Base-by-base conservation (phyloP, 1,140 invertebrate genomes). In the Ladona fulva region DNA sequence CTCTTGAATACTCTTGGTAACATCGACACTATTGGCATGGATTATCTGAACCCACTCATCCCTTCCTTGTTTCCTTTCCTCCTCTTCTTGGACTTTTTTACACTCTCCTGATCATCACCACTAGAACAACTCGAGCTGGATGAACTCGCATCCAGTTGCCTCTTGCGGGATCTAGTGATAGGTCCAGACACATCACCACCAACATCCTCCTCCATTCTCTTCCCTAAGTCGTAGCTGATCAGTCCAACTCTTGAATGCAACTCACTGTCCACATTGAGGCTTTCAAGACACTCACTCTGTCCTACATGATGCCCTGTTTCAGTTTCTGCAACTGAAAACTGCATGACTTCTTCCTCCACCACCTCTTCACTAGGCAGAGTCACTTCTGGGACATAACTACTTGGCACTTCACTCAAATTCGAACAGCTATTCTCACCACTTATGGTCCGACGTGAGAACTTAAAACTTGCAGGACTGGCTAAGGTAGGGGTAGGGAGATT, bases 161-260 rank as follows among this genome's bases (percentile, higher is more conserved):
- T 37, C 77, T 80, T 80, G 76, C 80, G 42, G 52, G 80, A 80
- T 73, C 80, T 59, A 59, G 80, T 80, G 75, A 79, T 78, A 24
- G 80, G 80, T 29, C 80, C 80, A 16, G 52, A 66, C n/a, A 66
- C 52, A 3, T 22, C 52, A 16, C n/a, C 52, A 66, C 52, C 52
- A 66, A 16, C 3, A 1, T 66, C 52, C 14, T 19, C 52, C 16
- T 66, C 52, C 52, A 66, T 22, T 37, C 29, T 8, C 29, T 37
- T 37, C 52, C 14, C 52, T 16, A 22, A 66, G 12, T 19, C 52
- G n/a, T 22, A 66, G n/a, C 14, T 12, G n/a, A 66, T 66, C 12
- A 19, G 52, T 66, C 52, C 52, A 66, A 66, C 52, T 66, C 52
- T 66, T 22, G n/a, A 16, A 16, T 66, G 52, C 52, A 66, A 22